Evolutionary conservation across 2,888 invertebrate genomes (phyloP), one percentile per base, ranked within the genome.

Genomic region (Drosophila seclusa): DNA sequence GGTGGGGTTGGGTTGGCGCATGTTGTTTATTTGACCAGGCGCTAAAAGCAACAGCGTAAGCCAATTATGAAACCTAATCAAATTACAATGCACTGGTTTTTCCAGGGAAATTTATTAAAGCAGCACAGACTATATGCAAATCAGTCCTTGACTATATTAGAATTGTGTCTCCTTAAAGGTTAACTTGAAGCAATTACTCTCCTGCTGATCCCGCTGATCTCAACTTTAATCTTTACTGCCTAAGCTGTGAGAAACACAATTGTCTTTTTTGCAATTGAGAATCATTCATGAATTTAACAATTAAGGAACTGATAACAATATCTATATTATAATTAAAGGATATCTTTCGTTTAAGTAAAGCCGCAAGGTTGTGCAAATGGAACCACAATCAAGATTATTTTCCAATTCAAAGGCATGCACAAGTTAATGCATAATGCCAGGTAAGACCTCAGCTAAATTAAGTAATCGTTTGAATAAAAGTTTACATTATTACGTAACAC

Each of bases 1-100:
- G 16, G 36, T n/a, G 24, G 40, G 40, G 57, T 7, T n/a, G 40
- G 38, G n/a, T 7, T n/a, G 27, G 38, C 4, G 18, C 6, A 54
- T 24, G 38, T 61, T 55, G 60, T 65, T 62, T 53, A 63, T 63
- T 73, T 61, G 63, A 74, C 69, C 74, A 64, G 58, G 57, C 72
- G 72, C 60, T 76, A 76, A 76, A 68, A 60, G 60, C 74, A 69
- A 38, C 54, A 32, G 57, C 59, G 36, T 80, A 86, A 85, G 83
- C 86, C 83, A 83, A 87, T 88, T 85, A 87, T 66, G 42, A 58
- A 68, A 60, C 42, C 42, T 83, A 86, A 83, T 86, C 76, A 78
- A 88, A 85, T 88, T 83, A 85, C 55, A 59, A 50, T 48, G 48
- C 34, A 58, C 42, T 40, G 57, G 32, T 4, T 42, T 8, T 24